Evolutionary conservation across 2,113 vertebrate species (phyloP).

Genomic region (Tachysurus fulvidraco): DNA sequence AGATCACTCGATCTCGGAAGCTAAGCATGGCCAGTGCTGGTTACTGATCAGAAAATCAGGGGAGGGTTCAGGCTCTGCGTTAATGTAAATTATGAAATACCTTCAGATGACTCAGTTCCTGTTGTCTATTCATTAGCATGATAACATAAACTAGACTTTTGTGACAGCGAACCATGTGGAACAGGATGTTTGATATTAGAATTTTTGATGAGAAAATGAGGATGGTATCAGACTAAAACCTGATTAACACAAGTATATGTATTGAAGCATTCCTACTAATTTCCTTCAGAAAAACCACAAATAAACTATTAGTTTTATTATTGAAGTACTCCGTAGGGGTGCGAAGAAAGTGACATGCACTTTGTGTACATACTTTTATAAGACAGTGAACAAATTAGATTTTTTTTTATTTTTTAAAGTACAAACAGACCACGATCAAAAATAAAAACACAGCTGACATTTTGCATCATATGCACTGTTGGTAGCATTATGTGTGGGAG

Average conservation of each 20-base stretch:
- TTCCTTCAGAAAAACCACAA: neutral
- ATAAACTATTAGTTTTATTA: neutral
- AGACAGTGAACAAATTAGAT: neutral
- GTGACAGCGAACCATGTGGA: neutral
- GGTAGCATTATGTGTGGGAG: neutral
- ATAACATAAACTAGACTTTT: neutral
- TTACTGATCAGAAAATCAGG: neutral
- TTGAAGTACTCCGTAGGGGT: no score
- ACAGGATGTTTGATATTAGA: neutral
- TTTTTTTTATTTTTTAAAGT: neutral
- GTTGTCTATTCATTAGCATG: neutral
- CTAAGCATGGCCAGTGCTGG: neutral
- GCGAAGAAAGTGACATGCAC: neutral
- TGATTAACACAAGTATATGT: no score
- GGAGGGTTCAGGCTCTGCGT: neutral
- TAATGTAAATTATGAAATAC: neutral
- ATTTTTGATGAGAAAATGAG: neutral
- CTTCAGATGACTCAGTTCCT: neutral
- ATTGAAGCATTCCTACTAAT: neutral
- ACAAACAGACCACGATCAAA: neutral
- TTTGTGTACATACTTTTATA: neutral
- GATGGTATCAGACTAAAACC: neutral
- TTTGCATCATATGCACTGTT: neutral
- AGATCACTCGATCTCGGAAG: neutral
- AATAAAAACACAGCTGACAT: neutral